Conservation (phyloP, 2,113 vertebrate species). For the Gnathonemus longibarbis region DNA sequence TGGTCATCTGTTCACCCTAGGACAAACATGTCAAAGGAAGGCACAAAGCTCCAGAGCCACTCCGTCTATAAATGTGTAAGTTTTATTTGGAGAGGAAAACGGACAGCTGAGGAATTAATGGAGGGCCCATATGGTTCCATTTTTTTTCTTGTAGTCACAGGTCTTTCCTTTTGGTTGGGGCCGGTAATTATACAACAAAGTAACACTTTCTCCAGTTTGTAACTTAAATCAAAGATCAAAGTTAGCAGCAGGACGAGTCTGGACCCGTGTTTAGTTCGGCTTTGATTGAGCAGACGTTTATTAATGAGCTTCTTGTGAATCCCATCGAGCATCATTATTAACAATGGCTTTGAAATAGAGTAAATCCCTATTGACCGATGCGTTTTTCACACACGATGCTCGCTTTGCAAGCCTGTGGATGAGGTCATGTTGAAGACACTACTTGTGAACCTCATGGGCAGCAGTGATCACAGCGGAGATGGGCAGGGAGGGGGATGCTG, state of each 20-base stretch:
- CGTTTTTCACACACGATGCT: not conserved
- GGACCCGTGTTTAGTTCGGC: not conserved
- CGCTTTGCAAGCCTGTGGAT: conserved; percentile 15
- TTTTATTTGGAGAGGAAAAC: not conserved
- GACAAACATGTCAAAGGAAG: not conserved
- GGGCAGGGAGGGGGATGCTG: not conserved
- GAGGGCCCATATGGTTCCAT: not conserved
- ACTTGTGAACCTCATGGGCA: not conserved
- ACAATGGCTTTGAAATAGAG: not conserved
- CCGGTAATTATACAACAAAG: not conserved
- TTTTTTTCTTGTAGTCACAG: not conserved
- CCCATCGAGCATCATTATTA: not conserved
- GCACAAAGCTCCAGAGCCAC: not conserved
- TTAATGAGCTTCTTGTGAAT: not conserved
- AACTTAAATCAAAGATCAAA: not conserved
- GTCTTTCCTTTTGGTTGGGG: not conserved
- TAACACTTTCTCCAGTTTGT: not conserved
- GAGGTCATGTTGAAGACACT: not conserved
- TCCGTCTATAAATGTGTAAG: not conserved
- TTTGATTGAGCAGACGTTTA: not conserved
- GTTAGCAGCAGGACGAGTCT: not conserved
- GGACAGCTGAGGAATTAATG: not conserved
- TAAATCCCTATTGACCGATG: conserved; percentile 10
- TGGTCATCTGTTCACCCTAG: not conserved
- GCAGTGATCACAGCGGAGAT: not conserved